A percentile compares a stretch with the other conserved stretches of the same genome.
phyloP scores from a whole-genome alignment of 2,113 vertebrate genomes.

The Lepisosteus osseus region DNA sequence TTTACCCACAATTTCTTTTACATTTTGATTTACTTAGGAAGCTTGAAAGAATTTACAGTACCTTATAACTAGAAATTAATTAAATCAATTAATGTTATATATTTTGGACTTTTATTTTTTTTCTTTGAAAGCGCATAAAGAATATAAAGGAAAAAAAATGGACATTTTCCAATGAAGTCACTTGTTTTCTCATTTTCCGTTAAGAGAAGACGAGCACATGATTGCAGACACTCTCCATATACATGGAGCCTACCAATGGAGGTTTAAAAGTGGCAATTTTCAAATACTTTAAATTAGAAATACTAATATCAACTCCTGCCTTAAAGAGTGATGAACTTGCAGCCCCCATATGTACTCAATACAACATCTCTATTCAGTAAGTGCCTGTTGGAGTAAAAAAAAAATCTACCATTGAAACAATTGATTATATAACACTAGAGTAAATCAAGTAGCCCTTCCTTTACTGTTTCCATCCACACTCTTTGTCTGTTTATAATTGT shows the following conservation, averaged over 20 bases:
- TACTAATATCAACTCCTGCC: conserved; percentile 2
- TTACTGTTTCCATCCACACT: background rate
- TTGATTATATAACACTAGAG: conserved; percentile 10
- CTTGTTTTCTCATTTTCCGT: background rate
- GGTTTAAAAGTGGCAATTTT: background rate
- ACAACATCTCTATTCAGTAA: conserved; percentile 10
- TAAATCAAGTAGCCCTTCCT: conserved; percentile 2
- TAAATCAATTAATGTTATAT: too few species aligned
- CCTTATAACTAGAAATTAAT: too few species aligned
- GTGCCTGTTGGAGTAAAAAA: conserved; percentile 6
- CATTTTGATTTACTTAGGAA: too few species aligned
- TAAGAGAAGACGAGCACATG: background rate
- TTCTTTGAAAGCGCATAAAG: too few species aligned
- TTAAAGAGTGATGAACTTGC: background rate
- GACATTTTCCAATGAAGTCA: background rate
- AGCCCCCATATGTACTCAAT: conserved; percentile 6
- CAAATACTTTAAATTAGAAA: conserved; percentile 13
- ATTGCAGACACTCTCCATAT: background rate
- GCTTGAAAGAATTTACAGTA: too few species aligned
- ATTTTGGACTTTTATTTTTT: too few species aligned
- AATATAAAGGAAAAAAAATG: background rate
- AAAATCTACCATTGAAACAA: background rate
- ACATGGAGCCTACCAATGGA: background rate
- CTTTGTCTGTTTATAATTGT: background rate
- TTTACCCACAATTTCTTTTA: too few species aligned